Evolutionary conservation across 2,797 vertebrate species (phyloP), one percentile per base, ranked within the genome.

Genomic region (Gymnothorax javanicus): DNA sequence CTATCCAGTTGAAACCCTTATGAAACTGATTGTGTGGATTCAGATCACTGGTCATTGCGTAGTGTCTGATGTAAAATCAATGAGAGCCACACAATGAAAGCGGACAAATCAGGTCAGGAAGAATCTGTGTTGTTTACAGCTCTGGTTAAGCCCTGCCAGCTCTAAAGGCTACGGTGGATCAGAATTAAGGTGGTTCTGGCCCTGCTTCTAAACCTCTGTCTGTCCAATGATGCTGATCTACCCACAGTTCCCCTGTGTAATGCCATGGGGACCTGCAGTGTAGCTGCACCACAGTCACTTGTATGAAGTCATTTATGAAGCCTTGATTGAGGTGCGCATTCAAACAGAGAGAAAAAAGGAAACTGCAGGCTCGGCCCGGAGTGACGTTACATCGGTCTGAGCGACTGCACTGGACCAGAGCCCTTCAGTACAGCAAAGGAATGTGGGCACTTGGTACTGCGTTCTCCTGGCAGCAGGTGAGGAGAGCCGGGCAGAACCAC

Each of bases 1-100:
- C 67, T 84, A 25, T 83, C 50, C 25, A 60, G 11, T 11, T 84
- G 54, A 75, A 43, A 54, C 83, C 43, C 86, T 82, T 82, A 87
- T 87, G 86, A 87, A 67, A 84, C 71, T 69, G 33, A 71, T 50
- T 60, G 82, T n/a, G 64, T n/a, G 82, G 59, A 75, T 87, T 83
- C 81, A 71, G 62, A 59, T 86, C 86, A 73, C 54, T 87, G 58
- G n/a, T 56, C 73, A 52, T 67, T 13, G 54, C 27, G n/a, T 56
- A 27, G 43, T 50, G 83, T 54, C 82, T 83, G 86, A 75, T 81
- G 52, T 82, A 75, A 83, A 82, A 84, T 84, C 64, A 75, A 73
- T 75, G 54, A 59, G 11, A 27, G 59, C 43, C 67, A 60, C 56
- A 77, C 33, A 54, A 25, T 4, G 59, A 84, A 43, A 8, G 20